Evolutionary conservation across 2,797 vertebrate species (phyloP), one percentile per base, ranked within the genome.

Genomic region (Salmo trutta): DNA sequence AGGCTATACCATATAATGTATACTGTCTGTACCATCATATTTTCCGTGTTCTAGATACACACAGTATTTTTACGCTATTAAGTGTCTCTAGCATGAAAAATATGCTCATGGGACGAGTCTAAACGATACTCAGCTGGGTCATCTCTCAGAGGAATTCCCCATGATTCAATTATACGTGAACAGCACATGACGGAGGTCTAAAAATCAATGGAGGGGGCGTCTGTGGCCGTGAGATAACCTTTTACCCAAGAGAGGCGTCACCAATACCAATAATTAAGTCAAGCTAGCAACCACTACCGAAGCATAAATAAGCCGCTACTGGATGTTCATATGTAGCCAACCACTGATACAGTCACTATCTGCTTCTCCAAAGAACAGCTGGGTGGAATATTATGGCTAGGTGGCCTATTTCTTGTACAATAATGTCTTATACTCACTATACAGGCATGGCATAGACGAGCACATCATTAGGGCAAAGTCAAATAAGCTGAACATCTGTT

Each of bases 141-240:
- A 89, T 81, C 81, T 79, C 85, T 87, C 85, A 77, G 76, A 78
- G 83, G 89, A 88, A 90, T 83, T 85, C 86, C 83, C 78, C 82
- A 54, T 89, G 82, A 82, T 87, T 31, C 67, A 76, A 70, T 70
- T 89, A 82, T 74, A 71, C 78, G 73, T 76, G 1, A 68, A 1
- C 1, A 78, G 56, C 84, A 77, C 78, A 82, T 79, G 85, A 86
- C 59, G 68, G 68, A 64, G 21, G 56, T 77, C 73, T 75, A 47
- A 65, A 88, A 91, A 91, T 92, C 92, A 91, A 91, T 91, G 87
- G 51, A 47, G 81, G 84, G 86, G 84, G 86, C 90, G 88, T 92
- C 92, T 93, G 92, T 84, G 86, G 84, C 83, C 1, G 69, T 14
- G 85, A 90, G 90, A 93, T 91, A 90, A 88, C 71, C 70, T 4